Evolutionary conservation across 1,140 invertebrate species (phyloP).

Genomic region (Bombus superbus): DNA sequence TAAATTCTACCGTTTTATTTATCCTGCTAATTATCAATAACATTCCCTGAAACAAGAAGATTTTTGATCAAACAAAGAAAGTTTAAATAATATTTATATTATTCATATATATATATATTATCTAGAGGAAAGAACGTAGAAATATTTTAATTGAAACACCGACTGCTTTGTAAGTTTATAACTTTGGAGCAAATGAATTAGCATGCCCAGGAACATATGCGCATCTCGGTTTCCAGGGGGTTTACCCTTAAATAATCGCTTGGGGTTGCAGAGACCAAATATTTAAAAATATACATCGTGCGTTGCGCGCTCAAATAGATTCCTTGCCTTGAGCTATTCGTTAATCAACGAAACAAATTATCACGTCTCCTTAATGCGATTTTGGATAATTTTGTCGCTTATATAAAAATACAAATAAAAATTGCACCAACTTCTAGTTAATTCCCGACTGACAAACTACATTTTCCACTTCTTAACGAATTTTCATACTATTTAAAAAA

Average conservation of each 20-base stretch:
- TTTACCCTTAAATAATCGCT: slow-evolving; percentile 33
- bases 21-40: background rate
- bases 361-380: background rate
- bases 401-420: too few species aligned
- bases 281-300: slow-evolving; percentile 24
- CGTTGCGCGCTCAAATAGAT: slow-evolving; percentile 1
- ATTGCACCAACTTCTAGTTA: too few species aligned
- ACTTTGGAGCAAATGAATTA: slow-evolving; percentile 30
- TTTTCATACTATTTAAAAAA: too few species aligned
- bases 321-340: background rate
- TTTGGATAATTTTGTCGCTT: too few species aligned
- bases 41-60: background rate
- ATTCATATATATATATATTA: too few species aligned
- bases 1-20: background rate
- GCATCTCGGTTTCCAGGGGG: slow-evolving; percentile 1
- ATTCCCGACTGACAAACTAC: too few species aligned
- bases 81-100: background rate
- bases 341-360: background rate
- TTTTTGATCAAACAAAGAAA: background rate
- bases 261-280: slow-evolving; percentile 22
- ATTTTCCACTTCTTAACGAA: too few species aligned
- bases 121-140: background rate
- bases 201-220: slow-evolving; percentile 24
- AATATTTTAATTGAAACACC: background rate
- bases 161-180: background rate